Conservation (phyloP, 2,113 vertebrate species). For the Trichechus manatus region DNA sequence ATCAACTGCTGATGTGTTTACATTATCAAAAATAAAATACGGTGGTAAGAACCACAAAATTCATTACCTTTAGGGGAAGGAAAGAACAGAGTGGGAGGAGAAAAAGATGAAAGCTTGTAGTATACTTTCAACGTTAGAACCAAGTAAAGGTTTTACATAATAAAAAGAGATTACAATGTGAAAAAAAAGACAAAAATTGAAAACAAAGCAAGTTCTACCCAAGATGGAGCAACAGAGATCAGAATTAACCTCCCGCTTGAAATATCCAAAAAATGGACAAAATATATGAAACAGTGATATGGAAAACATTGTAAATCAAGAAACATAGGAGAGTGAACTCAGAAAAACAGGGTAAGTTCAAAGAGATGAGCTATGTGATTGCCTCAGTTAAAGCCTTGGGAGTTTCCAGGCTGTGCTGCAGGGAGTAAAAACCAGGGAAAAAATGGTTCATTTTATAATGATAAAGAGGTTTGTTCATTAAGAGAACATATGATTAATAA, state of each 20-base stretch:
- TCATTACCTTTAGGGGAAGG: background rate
- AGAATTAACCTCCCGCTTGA: background rate
- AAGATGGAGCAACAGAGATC: background rate
- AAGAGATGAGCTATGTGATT: background rate
- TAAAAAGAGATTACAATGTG: background rate
- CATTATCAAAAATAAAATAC: background rate
- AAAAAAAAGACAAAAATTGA: background rate
- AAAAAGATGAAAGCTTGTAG: background rate
- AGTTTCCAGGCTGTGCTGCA: background rate
- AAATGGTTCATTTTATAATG: background rate
- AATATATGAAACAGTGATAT: background rate
- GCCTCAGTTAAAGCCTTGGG: background rate
- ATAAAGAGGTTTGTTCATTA: no score
- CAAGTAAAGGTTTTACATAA: background rate
- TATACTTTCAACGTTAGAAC: background rate
- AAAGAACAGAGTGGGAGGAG: background rate
- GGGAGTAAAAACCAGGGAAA: background rate
- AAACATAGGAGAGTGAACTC: background rate
- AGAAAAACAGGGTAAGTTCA: background rate
- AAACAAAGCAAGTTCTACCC: background rate
- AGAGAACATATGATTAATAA: no score
- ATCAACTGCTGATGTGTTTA: background rate
- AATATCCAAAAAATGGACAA: background rate
- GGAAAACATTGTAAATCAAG: background rate
- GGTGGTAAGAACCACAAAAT: background rate